Conservation (phyloP, 2,888 invertebrate species). For the Venustoraphidia nigricollis region DNA sequence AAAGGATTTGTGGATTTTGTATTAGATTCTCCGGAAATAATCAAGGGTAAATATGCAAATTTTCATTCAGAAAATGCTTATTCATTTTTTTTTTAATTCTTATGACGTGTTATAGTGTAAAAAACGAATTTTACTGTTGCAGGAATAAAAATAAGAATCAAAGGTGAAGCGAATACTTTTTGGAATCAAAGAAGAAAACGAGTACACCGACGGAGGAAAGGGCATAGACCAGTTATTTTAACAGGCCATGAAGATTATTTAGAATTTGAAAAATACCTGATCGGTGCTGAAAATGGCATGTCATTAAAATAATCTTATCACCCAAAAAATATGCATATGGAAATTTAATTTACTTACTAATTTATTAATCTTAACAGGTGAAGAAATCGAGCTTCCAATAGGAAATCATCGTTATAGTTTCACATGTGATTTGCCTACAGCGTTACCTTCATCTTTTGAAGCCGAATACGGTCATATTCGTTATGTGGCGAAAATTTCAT, state of each 20-base stretch:
- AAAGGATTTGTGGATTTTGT: slow-evolving; percentile 33
- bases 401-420: slow-evolving; percentile 68
- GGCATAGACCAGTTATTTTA: slow-evolving; percentile 42
- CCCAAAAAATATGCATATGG: background rate
- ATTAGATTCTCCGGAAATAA: slow-evolving; percentile 41
- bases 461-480: slow-evolving; percentile 55
- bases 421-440: slow-evolving; percentile 51
- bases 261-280: slow-evolving; percentile 54
- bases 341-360: too few relatives aligned
- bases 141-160: slow-evolving; percentile 57
- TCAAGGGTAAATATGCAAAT: slow-evolving; percentile 38
- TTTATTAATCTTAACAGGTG: slow-evolving; percentile 28
- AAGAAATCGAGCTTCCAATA: slow-evolving; percentile 50
- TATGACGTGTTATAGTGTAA: too few relatives aligned
- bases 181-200: slow-evolving; percentile 48
- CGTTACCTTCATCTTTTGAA: slow-evolving; percentile 68
- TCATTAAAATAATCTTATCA: background rate
- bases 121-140: slow-evolving; percentile 12
- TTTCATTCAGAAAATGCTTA: too few relatives aligned
- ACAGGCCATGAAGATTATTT: slow-evolving; percentile 67
- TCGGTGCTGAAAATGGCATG: slow-evolving; percentile 50
- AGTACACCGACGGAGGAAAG: slow-evolving; percentile 46
- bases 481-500: slow-evolving; percentile 62
- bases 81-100: too few relatives aligned
- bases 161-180: slow-evolving; percentile 58